These are phyloP conservation scores for Nephrotoma appendiculata DNA, from an alignment of 2,888 invertebrate species.

Conservation along the genomic window DNA sequence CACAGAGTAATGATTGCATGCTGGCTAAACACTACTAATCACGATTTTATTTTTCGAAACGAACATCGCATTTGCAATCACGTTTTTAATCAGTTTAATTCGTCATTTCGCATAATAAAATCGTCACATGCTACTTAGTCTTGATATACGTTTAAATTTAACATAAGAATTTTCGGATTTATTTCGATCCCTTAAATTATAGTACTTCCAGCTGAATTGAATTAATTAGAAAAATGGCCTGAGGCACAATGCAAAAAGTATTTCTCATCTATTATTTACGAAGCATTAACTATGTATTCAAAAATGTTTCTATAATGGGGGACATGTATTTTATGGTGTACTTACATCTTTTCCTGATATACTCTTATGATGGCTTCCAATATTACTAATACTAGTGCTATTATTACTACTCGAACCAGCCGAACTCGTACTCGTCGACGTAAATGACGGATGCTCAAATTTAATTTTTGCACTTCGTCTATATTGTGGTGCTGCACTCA, in stretches of 20 bases:
- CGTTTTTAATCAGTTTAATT: no score
- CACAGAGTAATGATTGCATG: no score
- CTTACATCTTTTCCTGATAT: not conserved
- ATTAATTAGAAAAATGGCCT: not conserved
- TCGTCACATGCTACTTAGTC: no score
- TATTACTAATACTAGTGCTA: not conserved
- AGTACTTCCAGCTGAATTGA: no score
- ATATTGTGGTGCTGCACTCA: constrained; percentile 66
- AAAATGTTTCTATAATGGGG: not conserved
- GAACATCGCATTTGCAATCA: no score
- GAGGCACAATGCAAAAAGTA: not conserved
- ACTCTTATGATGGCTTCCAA: not conserved
- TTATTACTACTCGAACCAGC: constrained; percentile 9
- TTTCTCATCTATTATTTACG: not conserved
- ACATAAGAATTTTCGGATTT: no score
- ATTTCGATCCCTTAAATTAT: no score
- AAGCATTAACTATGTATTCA: not conserved
- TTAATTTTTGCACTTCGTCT: constrained; percentile 41
- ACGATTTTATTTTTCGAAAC: no score
- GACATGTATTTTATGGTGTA: not conserved
- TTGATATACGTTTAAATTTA: no score
- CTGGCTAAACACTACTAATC: no score
- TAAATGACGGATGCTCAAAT: constrained; percentile 21
- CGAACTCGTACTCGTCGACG: constrained; percentile 21
- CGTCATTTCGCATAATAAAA: no score